phyloP scores from a whole-genome alignment of 1,140 invertebrate genomes.

The Octopus bimaculoides region DNA sequence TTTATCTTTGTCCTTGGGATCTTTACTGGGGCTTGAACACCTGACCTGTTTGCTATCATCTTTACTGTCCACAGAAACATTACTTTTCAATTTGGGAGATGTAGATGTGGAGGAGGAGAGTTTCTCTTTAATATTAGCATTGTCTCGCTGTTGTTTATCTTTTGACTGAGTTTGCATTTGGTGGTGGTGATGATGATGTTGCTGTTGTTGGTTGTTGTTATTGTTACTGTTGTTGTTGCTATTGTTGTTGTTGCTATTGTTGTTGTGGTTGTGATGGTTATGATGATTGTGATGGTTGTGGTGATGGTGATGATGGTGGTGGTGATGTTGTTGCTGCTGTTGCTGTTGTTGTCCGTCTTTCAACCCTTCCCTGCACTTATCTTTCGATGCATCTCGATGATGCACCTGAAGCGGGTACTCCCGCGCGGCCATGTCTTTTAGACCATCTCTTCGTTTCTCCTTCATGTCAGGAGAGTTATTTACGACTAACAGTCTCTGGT shows the following conservation, averaged over 20 bases:
- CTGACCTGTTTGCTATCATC: neutral
- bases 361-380: too few species aligned
- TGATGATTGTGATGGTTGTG: neutral
- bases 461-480: too few species aligned
- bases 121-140: neutral
- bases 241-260: neutral
- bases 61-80: neutral
- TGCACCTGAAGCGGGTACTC: too few species aligned
- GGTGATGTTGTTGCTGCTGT: too few species aligned
- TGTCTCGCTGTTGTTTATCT: constrained; percentile 1
- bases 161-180: neutral
- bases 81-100: neutral
- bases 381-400: too few species aligned
- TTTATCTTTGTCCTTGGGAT: neutral
- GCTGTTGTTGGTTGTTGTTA: neutral
- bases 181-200: neutral
- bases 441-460: too few species aligned
- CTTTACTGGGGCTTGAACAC: neutral
- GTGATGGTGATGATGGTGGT: neutral
- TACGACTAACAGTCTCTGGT: too few species aligned
- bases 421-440: too few species aligned
- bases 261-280: neutral
- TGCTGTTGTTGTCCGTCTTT: too few species aligned
- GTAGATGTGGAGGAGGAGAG: neutral
- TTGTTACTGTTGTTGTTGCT: neutral